These are phyloP conservation scores for Leucophenga montana DNA, from an alignment of 2,888 invertebrate genomes.

Conservation along the genomic window DNA sequence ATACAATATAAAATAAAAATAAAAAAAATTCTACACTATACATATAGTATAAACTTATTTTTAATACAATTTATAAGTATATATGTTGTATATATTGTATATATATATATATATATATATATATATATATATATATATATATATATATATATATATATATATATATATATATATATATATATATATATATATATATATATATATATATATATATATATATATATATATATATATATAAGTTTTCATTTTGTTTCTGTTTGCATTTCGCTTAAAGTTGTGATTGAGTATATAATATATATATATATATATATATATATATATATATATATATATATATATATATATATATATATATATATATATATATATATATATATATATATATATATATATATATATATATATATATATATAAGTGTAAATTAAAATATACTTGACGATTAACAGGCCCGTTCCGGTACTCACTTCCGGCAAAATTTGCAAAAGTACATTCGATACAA, in stretches of 20 bases:
- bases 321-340: too few relatives aligned
- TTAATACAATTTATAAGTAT: conserved; percentile 39
- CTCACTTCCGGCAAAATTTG: too few relatives aligned
- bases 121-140: conserved; percentile 33
- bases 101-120: conserved; percentile 33
- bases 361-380: too few relatives aligned
- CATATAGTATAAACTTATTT: conserved; percentile 40
- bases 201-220: conserved; percentile 21
- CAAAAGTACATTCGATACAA: too few relatives aligned
- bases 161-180: conserved; percentile 32
- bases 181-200: conserved; percentile 30
- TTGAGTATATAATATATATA: conserved; percentile 5
- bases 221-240: conserved; percentile 30
- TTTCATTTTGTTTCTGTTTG: background rate
- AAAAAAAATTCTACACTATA: conserved; percentile 23
- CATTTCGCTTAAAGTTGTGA: background rate
- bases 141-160: conserved; percentile 28
- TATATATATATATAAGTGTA: too few relatives aligned
- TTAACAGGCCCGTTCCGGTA: too few relatives aligned
- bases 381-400: too few relatives aligned
- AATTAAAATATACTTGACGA: too few relatives aligned
- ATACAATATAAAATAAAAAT: conserved; percentile 14
- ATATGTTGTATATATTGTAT: too few relatives aligned
- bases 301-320: background rate
- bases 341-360: too few relatives aligned